phyloP scores from a whole-genome alignment of 2,113 vertebrate species.

The Sphyrna mokarran region DNA sequence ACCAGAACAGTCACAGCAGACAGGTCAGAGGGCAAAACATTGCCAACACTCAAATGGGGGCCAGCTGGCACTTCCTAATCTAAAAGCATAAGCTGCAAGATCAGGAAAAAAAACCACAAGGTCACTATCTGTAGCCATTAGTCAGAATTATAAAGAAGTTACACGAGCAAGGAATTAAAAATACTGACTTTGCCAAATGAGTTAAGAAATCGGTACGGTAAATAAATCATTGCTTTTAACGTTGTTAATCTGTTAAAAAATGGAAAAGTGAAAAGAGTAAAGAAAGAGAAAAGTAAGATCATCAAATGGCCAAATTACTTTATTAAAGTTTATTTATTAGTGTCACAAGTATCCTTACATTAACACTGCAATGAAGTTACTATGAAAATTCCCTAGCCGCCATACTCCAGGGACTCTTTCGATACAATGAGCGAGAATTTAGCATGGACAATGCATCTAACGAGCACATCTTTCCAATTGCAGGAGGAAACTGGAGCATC shows the following conservation, averaged over 20 bases:
- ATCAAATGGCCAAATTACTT: not conserved
- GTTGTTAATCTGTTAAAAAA: conserved; percentile 28
- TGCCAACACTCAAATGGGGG: conserved; percentile 11
- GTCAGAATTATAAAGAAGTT: not conserved
- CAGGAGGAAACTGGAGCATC: no score
- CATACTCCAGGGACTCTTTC: no score
- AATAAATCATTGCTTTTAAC: conserved; percentile 12
- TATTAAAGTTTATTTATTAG: not conserved
- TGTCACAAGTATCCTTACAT: no score
- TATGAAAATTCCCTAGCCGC: no score
- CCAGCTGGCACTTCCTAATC: not conserved
- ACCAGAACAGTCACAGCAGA: not conserved
- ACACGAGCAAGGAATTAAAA: not conserved
- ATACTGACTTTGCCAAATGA: not conserved
- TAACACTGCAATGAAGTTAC: no score
- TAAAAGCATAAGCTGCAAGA: conserved; percentile 19
- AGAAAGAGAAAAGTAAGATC: not conserved
- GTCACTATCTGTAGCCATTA: not conserved
- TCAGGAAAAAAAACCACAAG: conserved; percentile 7
- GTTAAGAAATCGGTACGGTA: not conserved
- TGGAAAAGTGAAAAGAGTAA: not conserved
- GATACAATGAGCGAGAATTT: no score
- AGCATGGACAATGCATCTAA: no score
- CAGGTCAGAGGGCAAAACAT: not conserved
- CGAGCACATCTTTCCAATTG: no score